Evolutionary conservation across 2,113 vertebrate genomes (phyloP), one percentile per base, ranked within the genome.

Genomic region (Dryoscopus gambensis): DNA sequence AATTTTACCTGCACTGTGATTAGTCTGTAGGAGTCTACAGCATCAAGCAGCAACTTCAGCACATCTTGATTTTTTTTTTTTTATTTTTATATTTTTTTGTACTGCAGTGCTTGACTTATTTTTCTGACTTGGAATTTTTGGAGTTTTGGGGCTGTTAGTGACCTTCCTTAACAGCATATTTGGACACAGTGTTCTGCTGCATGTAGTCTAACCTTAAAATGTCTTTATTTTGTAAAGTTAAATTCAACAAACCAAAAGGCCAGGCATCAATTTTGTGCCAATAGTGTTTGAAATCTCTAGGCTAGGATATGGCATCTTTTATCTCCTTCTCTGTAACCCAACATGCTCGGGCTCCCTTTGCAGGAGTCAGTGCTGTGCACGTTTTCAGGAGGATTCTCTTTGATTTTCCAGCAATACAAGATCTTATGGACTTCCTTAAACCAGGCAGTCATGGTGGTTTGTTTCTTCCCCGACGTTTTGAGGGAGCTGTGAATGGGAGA

Each of bases 131-230:
- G n/a, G 40, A 60, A 67, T 68, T 50, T 28, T 4, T 24, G 40
- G 82, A 57, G 39, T 6, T 90, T 84, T 80, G 56, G 60, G 28
- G 44, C 35, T 42, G 17, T 55, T 56, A 13, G 40, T 94, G 90
- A 52, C 63, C 50, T 93, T 89, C 52, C 23, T 21, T 47, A 59
- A 10, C 3, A 57, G 30, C 28, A 4, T 31, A 14, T 50, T 63
- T 83, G 44, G 21, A 30, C 1, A 1, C 22, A 10, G 67, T 30
- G 6, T 63, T 85, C 47, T 93, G 25, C 63, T 95, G n/a, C 30
- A 7, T 0, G 0, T 27, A 60, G 49, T 40, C 33, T 31, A 33
- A 28, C n/a, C n/a, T 52, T 44, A 39, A 47, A 31, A 27, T 15
- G 2, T n/a, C n/a, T 68, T 55, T 31, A 16, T 53, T 92, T 92